Evolutionary conservation across 2,888 invertebrate species (phyloP).

Genomic region (Alloplasta piceator): DNA sequence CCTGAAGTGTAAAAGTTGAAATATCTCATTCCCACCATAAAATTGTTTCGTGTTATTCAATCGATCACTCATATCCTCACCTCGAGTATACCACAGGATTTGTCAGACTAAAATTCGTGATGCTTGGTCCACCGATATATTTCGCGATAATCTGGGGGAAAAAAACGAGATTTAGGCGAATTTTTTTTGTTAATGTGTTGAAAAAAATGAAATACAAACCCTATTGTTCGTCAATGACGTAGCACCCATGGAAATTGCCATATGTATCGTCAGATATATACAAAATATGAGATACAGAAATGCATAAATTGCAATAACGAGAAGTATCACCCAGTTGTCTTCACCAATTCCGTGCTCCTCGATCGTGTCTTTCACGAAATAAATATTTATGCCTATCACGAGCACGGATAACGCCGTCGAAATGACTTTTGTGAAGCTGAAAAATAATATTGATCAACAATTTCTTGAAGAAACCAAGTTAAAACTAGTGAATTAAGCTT

Average conservation of each 20-base stretch:
- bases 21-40: not conserved
- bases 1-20: too few relatives aligned
- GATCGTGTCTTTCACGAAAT: conserved; percentile 89
- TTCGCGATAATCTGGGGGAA: conserved; percentile 84
- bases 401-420: conserved; percentile 88
- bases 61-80: conserved; percentile 80
- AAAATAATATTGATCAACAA: conserved; percentile 74
- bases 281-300: conserved; percentile 89
- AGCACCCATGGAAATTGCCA: conserved; percentile 88
- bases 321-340: conserved; percentile 83
- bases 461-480: too few relatives aligned
- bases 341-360: conserved; percentile 81
- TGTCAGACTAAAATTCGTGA: conserved; percentile 84
- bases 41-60: not conserved
- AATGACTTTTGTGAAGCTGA: conserved; percentile 88
- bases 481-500: too few relatives aligned
- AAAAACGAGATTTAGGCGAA: conserved; percentile 1
- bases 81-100: conserved; percentile 86
- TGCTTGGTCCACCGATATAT: conserved; percentile 85
- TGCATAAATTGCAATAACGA: conserved; percentile 85
- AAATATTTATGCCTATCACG: conserved; percentile 92
- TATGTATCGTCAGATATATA: conserved; percentile 89
- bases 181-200: not conserved
- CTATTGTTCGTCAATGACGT: conserved; percentile 84
- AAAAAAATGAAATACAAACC: conserved; percentile 79